Percentiles rank a stretch among this genome's conserved stretches.
These are phyloP conservation scores for Andrena flavipes DNA, from an alignment of 2,888 invertebrate genomes.

Conservation along the genomic window DNA sequence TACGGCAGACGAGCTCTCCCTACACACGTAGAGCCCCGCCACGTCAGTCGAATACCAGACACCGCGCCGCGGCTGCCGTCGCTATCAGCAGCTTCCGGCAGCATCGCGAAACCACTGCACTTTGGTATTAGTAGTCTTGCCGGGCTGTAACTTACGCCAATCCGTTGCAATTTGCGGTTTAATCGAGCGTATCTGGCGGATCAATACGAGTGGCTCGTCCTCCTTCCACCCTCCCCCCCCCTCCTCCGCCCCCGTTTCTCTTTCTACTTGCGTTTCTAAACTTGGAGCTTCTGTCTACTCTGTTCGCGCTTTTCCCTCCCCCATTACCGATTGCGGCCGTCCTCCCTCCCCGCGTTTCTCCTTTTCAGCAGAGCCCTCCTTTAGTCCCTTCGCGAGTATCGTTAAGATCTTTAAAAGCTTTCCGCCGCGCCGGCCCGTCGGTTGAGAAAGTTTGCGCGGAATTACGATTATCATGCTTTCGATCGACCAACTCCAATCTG, in stretches of 20 bases:
- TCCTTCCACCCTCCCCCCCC: slow-evolving; percentile 22
- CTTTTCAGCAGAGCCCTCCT: slow-evolving; percentile 34
- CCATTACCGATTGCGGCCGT: slow-evolving; percentile 20
- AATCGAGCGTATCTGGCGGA: slow-evolving; percentile 79
- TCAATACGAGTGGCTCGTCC: slow-evolving; percentile 73
- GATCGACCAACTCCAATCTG: slow-evolving; percentile 44
- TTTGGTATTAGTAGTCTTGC: slow-evolving; percentile 64
- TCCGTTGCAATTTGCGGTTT: slow-evolving; percentile 79
- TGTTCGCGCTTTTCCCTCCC: slow-evolving; percentile 6
- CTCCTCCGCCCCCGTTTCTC: slow-evolving; percentile 36
- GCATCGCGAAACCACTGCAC: slow-evolving; percentile 58
- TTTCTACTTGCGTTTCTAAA: slow-evolving; percentile 66
- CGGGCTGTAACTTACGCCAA: slow-evolving; percentile 77
- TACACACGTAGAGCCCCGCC: slow-evolving; percentile 5
- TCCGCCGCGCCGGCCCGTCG: slow-evolving; percentile 4
- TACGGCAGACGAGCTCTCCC: not conserved
- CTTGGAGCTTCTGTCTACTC: slow-evolving; percentile 58
- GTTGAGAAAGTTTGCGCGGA: slow-evolving; percentile 60
- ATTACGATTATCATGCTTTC: slow-evolving; percentile 70
- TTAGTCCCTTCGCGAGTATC: slow-evolving; percentile 57
- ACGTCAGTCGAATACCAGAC: slow-evolving; percentile 55
- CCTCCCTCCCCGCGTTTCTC: slow-evolving; percentile 15
- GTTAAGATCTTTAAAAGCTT: slow-evolving; percentile 69
- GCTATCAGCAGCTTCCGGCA: slow-evolving; percentile 56
- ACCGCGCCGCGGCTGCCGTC: slow-evolving; percentile 15